phyloP scores from a whole-genome alignment of 2,797 vertebrate genomes.

The Tapera naevia region DNA sequence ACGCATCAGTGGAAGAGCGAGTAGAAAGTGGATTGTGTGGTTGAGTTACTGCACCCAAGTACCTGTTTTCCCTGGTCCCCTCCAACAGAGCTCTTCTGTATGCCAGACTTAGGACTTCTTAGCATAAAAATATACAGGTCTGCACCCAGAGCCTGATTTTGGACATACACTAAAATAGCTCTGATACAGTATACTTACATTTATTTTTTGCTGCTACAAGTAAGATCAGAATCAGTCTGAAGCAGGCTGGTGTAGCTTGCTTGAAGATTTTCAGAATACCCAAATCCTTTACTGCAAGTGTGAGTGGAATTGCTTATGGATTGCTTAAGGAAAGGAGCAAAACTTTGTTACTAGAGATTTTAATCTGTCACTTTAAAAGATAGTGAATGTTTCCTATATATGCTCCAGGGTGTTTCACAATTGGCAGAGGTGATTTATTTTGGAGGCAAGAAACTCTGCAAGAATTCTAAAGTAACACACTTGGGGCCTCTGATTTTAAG shows the following conservation, averaged over 20 bases:
- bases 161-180: not conserved
- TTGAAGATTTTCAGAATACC: not conserved
- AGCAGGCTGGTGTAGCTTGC: not conserved
- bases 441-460: slow-evolving; percentile 5
- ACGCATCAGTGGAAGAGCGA: not conserved
- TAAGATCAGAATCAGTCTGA: not conserved
- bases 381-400: not conserved
- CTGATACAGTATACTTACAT: not conserved
- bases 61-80: not conserved
- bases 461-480: slow-evolving; percentile 7
- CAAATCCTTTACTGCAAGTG: not conserved
- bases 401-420: not conserved
- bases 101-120: not conserved
- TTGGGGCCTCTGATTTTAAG: not conserved
- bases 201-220: not conserved
- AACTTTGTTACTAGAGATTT: slow-evolving; percentile 13
- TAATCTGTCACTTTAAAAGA: slow-evolving; percentile 28
- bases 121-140: not conserved
- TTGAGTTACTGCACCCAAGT: not conserved
- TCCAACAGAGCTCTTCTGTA: not conserved
- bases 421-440: slow-evolving; percentile 32
- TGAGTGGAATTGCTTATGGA: not conserved
- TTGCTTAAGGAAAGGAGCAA: not conserved
- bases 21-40: not conserved
- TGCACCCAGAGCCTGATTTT: not conserved